Evolutionary conservation across 2,888 invertebrate species (phyloP).

Genomic region (Stenodema calcarata): DNA sequence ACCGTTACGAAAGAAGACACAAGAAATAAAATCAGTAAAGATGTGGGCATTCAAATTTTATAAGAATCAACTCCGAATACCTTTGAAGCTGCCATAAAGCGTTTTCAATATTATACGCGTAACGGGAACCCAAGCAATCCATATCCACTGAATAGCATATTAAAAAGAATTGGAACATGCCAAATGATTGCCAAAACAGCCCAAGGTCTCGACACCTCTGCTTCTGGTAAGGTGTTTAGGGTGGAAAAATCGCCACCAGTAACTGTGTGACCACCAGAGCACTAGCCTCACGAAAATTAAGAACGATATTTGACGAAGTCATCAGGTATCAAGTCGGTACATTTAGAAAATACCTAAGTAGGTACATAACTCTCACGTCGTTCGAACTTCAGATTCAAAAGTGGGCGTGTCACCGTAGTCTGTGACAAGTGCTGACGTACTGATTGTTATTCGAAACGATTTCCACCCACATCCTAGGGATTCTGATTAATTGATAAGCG

Average conservation of each 20-base stretch:
- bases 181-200: not conserved
- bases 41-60: too few species aligned
- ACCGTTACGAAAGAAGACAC: not conserved
- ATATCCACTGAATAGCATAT: too few species aligned
- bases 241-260: not conserved
- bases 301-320: not conserved
- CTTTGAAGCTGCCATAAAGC: too few species aligned
- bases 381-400: not conserved
- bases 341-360: not conserved
- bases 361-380: not conserved
- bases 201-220: not conserved
- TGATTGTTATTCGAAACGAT: too few species aligned
- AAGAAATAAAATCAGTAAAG: not conserved
- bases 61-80: too few species aligned
- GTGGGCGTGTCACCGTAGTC: slow-evolving; percentile 18
- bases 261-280: not conserved
- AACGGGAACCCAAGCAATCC: too few species aligned
- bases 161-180: not conserved
- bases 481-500: too few species aligned
- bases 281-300: not conserved
- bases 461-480: too few species aligned
- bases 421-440: not conserved
- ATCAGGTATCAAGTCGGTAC: not conserved
- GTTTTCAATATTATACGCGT: too few species aligned
- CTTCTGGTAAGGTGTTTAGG: not conserved